Conservation (phyloP, 2,888 invertebrate genomes). For the Seladonia tumulorum region DNA sequence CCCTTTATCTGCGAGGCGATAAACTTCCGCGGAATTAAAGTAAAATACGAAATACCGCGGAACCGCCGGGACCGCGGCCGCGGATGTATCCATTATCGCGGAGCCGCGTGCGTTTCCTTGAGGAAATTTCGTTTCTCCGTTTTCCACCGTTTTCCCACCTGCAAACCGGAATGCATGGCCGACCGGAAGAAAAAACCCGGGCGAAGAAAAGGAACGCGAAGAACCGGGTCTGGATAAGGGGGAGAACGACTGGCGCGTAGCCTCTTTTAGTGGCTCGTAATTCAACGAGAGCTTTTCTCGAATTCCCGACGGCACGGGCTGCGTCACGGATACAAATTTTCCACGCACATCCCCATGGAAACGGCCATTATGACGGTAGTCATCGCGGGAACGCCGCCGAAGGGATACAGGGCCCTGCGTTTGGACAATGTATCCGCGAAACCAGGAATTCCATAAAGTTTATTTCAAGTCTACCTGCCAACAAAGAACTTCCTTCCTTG, state of each 20-base stretch:
- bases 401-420: background rate
- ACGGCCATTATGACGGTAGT: slow-evolving; percentile 34
- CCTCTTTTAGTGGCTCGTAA: slow-evolving; percentile 78
- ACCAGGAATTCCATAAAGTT: background rate
- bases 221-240: slow-evolving; percentile 25
- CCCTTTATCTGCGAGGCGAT: slow-evolving; percentile 53
- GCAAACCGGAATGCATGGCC: slow-evolving; percentile 69
- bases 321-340: slow-evolving; percentile 67
- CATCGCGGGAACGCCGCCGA: background rate
- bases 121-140: slow-evolving; percentile 75
- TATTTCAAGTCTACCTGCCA: background rate
- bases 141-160: slow-evolving; percentile 71
- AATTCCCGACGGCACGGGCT: slow-evolving; percentile 55
- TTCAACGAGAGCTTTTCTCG: slow-evolving; percentile 75
- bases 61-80: slow-evolving; percentile 23
- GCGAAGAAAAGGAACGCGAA: slow-evolving; percentile 6
- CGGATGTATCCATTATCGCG: slow-evolving; percentile 68
- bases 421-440: slow-evolving; percentile 1
- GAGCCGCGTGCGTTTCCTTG: slow-evolving; percentile 62
- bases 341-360: slow-evolving; percentile 67
- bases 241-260: slow-evolving; percentile 72
- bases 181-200: slow-evolving; percentile 19
- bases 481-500: background rate
- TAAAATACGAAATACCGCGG: slow-evolving; percentile 69
- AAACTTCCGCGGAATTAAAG: slow-evolving; percentile 68